phyloP scores from a whole-genome alignment of 2,888 invertebrate species.

The Dermolepida albohirtum region DNA sequence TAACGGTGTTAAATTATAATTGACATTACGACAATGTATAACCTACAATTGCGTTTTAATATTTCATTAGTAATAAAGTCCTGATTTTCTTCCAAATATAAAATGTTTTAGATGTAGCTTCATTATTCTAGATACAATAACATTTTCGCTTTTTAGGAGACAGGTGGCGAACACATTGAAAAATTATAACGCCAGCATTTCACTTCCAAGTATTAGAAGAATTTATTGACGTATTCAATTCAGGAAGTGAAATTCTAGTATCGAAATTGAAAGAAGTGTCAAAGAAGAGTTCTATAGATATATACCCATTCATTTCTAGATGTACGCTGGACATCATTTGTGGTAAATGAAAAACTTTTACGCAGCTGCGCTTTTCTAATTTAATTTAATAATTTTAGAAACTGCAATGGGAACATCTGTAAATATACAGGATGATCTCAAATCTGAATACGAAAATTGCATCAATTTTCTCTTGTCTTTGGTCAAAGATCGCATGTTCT shows the following conservation, averaged over 20 bases:
- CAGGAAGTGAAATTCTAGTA: conserved; percentile 68
- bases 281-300: conserved; percentile 66
- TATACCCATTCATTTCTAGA: conserved; percentile 72
- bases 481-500: conserved; percentile 49
- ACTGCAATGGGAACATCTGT: conserved; percentile 81
- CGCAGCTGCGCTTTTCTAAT: background rate
- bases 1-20: too few relatives aligned
- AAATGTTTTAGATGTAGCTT: too few relatives aligned
- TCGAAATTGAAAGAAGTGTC: conserved; percentile 65
- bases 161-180: conserved; percentile 64
- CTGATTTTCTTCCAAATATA: too few relatives aligned
- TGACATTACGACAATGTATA: too few relatives aligned
- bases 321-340: conserved; percentile 73
- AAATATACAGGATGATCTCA: conserved; percentile 75
- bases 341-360: conserved; percentile 61
- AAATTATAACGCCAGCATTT: conserved; percentile 65
- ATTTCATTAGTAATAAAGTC: too few relatives aligned
- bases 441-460: conserved; percentile 78
- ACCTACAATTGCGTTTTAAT: too few relatives aligned
- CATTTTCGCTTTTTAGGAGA: conserved; percentile 56
- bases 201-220: conserved; percentile 64
- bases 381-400: conserved; percentile 16
- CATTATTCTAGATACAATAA: too few relatives aligned
- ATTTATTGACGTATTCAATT: conserved; percentile 61
- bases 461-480: conserved; percentile 67